Conservation (phyloP, 1,140 invertebrate species). For the Brachionus manjavacas region DNA sequence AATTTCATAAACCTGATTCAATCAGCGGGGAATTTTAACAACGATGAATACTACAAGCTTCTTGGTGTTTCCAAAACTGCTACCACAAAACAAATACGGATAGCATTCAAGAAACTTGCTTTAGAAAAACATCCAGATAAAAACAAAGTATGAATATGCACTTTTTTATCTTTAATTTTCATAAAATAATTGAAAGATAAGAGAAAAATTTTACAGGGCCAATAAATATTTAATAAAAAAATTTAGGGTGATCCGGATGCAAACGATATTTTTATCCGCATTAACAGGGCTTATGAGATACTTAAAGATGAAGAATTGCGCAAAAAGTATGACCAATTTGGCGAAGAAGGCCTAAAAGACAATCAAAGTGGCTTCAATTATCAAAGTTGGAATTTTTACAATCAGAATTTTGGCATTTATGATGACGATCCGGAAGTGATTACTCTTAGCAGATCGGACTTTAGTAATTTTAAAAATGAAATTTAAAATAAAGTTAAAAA, state of each 20-base stretch:
- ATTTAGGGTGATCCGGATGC: constrained; percentile 63
- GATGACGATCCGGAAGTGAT: constrained; percentile 77
- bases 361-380: constrained; percentile 62
- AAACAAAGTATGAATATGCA: constrained; percentile 61
- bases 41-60: constrained; percentile 65
- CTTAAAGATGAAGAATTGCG: constrained; percentile 73
- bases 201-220: constrained; percentile 55
- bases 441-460: constrained; percentile 69
- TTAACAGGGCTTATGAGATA: constrained; percentile 76
- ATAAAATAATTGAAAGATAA: neutral
- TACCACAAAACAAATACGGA: constrained; percentile 69
- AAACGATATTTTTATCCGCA: constrained; percentile 70
- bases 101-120: constrained; percentile 75
- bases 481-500: neutral
- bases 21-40: neutral
- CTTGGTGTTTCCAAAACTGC: constrained; percentile 68
- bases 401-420: constrained; percentile 78
- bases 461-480: constrained; percentile 62
- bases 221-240: neutral
- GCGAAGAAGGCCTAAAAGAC: constrained; percentile 67
- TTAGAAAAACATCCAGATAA: constrained; percentile 77
- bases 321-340: constrained; percentile 73
- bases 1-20: neutral
- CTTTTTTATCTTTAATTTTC: neutral
- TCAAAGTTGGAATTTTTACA: constrained; percentile 75